These are phyloP conservation scores for Mohoua ochrocephala DNA, from an alignment of 2,113 vertebrate species.

Conservation along the genomic window DNA sequence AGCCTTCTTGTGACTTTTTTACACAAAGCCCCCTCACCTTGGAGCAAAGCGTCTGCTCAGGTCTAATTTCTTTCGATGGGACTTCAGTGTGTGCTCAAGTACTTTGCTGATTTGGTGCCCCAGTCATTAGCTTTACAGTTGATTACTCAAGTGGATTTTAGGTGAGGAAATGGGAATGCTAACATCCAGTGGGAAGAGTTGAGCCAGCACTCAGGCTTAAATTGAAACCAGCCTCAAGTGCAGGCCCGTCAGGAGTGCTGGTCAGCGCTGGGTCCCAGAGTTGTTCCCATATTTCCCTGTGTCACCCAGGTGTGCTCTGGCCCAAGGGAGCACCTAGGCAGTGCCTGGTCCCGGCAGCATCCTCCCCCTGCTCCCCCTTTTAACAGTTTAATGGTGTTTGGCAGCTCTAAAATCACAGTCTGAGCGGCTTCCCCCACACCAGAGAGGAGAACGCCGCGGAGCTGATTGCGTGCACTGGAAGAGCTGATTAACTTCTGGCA, in stretches of 20 bases:
- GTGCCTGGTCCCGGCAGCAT: not conserved
- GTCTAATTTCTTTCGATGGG: constrained; percentile 14
- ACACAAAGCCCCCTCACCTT: not conserved
- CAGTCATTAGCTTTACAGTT: constrained; percentile 3
- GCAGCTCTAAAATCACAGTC: not conserved
- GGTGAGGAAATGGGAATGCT: not conserved
- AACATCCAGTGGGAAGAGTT: not conserved
- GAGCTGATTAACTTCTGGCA: constrained; percentile 3
- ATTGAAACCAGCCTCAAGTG: not conserved
- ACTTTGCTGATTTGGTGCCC: constrained; percentile 21
- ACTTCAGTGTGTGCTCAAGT: constrained; percentile 31
- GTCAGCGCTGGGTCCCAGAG: fast-evolving
- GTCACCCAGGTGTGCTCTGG: fast-evolving
- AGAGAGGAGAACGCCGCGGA: not conserved
- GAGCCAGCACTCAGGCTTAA: not conserved
- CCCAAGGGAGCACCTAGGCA: not conserved
- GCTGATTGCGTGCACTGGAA: not conserved
- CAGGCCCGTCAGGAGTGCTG: fast-evolving
- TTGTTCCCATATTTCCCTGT: fast-evolving
- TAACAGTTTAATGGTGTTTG: not conserved
- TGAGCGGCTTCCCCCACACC: not conserved
- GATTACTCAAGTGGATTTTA: constrained; percentile 51
- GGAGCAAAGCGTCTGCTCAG: not conserved
- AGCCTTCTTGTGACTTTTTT: not conserved
- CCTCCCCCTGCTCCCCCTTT: not conserved